A percentile compares a stretch with the other conserved stretches of the same genome.
These are phyloP conservation scores for Tursiops truncatus DNA, from an alignment of 2,113 vertebrate species.

Conservation along the genomic window DNA sequence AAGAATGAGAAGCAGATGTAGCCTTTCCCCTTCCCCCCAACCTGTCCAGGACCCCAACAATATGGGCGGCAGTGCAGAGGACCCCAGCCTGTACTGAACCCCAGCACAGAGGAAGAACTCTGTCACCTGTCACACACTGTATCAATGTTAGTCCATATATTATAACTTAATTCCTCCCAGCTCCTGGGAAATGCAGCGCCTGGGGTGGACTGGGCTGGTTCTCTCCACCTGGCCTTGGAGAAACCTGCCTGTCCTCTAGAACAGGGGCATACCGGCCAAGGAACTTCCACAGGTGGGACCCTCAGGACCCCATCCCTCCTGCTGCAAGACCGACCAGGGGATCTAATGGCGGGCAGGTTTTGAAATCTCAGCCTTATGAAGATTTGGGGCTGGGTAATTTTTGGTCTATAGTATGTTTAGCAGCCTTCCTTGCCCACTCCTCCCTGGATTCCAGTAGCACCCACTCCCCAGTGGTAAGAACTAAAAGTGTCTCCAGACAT, in stretches of 20 bases:
- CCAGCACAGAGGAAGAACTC: neutral
- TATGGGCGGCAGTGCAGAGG: neutral
- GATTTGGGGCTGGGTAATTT: neutral
- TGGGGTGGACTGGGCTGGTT: neutral
- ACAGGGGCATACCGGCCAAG: rapidly evolving
- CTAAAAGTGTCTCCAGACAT: neutral
- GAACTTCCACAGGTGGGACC: neutral
- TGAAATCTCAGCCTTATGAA: neutral
- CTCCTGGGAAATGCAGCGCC: neutral
- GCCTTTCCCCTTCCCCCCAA: neutral
- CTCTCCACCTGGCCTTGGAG: neutral
- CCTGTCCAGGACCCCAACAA: neutral
- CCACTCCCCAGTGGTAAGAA: neutral
- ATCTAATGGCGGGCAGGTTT: neutral
- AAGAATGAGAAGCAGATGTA: slow-evolving; percentile 56
- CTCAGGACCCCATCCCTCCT: neutral
- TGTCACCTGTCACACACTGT: neutral
- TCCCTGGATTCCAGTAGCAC: neutral
- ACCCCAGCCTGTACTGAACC: neutral
- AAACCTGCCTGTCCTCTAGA: neutral
- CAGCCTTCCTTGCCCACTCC: no score
- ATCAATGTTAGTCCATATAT: neutral
- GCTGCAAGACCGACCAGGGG: neutral
- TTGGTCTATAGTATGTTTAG: rapidly evolving
- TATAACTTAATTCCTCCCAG: slow-evolving; percentile 17